phyloP scores from a whole-genome alignment of 2,888 invertebrate species.

The Eupithecia insigniata region DNA sequence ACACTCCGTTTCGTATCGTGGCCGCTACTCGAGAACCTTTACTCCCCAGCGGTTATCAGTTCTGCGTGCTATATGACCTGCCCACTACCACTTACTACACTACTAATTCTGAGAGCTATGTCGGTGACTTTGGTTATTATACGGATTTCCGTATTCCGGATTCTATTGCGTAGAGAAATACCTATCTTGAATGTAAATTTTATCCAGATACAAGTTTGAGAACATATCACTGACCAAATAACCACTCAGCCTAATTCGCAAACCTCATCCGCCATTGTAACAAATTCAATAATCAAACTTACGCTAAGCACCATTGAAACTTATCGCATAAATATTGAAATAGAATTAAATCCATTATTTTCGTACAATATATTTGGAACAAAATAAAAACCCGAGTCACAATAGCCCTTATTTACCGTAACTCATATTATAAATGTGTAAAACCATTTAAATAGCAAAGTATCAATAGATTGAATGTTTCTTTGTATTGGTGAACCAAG shows the following conservation, averaged over 20 bases:
- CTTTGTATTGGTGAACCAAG: constrained; percentile 83
- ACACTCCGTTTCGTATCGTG: too few relatives aligned
- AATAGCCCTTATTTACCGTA: constrained; percentile 79
- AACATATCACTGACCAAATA: neutral
- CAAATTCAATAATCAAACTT: constrained; percentile 31
- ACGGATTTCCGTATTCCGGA: too few relatives aligned
- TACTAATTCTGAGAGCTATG: too few relatives aligned
- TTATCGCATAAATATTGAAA: constrained; percentile 73
- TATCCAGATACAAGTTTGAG: neutral
- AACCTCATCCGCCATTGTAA: constrained; percentile 5
- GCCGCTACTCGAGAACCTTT: too few relatives aligned
- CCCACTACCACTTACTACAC: too few relatives aligned
- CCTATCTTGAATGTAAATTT: too few relatives aligned
- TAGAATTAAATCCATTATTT: constrained; percentile 80
- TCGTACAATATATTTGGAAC: constrained; percentile 78
- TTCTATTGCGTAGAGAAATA: too few relatives aligned
- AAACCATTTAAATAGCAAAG: constrained; percentile 82
- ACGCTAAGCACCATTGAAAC: constrained; percentile 32
- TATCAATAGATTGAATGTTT: constrained; percentile 80
- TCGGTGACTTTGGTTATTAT: too few relatives aligned
- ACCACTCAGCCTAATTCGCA: neutral
- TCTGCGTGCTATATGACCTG: too few relatives aligned
- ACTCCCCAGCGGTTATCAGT: too few relatives aligned
- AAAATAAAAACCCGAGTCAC: constrained; percentile 71
- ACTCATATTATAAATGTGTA: constrained; percentile 83